Evolutionary conservation across 2,888 invertebrate genomes (phyloP).

Genomic region (Stegophylla sp.): DNA sequence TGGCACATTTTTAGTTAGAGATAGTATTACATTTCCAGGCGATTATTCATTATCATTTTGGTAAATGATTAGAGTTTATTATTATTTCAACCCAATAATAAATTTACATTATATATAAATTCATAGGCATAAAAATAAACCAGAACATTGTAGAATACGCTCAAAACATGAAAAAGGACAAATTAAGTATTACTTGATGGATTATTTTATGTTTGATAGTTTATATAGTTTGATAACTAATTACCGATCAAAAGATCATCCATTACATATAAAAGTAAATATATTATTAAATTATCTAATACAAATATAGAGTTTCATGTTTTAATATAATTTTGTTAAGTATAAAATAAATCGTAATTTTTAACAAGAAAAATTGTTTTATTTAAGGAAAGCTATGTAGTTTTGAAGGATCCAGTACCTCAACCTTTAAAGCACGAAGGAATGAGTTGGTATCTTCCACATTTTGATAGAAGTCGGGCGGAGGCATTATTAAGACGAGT

Average conservation of each 20-base stretch:
- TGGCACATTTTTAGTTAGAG: slow-evolving; percentile 90
- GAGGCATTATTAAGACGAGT: slow-evolving; percentile 87
- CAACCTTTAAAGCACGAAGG: slow-evolving; percentile 93
- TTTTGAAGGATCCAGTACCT: slow-evolving; percentile 87
- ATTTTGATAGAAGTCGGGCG: slow-evolving; percentile 80
- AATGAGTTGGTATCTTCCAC: slow-evolving; percentile 90
- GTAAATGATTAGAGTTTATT: slow-evolving; percentile 65
- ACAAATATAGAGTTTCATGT: not conserved
- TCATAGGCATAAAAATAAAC: slow-evolving; percentile 77
- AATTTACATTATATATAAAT: slow-evolving; percentile 42
- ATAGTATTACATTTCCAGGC: slow-evolving; percentile 94
- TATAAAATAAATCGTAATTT: not conserved
- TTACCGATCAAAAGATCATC: slow-evolving; percentile 76
- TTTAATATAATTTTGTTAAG: not conserved
- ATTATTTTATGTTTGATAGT: slow-evolving; percentile 87
- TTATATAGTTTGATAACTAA: slow-evolving; percentile 89
- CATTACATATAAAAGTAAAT: slow-evolving; percentile 79
- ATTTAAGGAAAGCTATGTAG: slow-evolving; percentile 81
- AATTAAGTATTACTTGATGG: slow-evolving; percentile 89
- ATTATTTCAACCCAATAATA: slow-evolving; percentile 27
- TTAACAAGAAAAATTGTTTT: slow-evolving; percentile 38
- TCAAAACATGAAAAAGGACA: slow-evolving; percentile 86
- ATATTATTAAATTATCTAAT: not conserved
- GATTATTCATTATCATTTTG: slow-evolving; percentile 95
- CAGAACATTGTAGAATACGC: slow-evolving; percentile 91